A percentile compares a stretch with the other conserved stretches of the same genome.
Evolutionary conservation across 1,140 invertebrate genomes (phyloP).

Genomic region (Bombus balteatus): DNA sequence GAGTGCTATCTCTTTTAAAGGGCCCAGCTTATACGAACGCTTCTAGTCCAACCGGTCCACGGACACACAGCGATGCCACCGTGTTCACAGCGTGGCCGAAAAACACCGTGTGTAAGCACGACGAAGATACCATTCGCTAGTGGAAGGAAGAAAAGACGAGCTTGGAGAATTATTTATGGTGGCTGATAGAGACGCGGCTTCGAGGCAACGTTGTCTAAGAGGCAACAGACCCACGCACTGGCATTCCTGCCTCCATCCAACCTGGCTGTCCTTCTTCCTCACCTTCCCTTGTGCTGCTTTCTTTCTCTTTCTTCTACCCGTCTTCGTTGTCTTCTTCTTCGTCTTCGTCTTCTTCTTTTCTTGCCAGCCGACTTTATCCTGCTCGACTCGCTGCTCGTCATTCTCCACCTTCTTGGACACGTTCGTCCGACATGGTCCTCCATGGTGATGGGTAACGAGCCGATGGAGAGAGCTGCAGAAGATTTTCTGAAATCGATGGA

Average conservation of each 20-base stretch:
- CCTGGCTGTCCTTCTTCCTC: slow-evolving; percentile 53
- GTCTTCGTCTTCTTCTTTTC: slow-evolving; percentile 58
- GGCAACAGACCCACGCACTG: slow-evolving; percentile 78
- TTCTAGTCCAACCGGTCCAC: slow-evolving; percentile 73
- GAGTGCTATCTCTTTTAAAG: slow-evolving; percentile 70
- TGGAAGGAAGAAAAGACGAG: slow-evolving; percentile 41
- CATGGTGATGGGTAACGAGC: slow-evolving; percentile 8
- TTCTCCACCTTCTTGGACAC: slow-evolving; percentile 58
- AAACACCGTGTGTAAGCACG: slow-evolving; percentile 49
- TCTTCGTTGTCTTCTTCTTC: slow-evolving; percentile 56
- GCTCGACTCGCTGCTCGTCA: slow-evolving; percentile 57
- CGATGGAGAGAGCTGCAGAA: not conserved
- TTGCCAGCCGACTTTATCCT: slow-evolving; percentile 59
- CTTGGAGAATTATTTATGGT: slow-evolving; percentile 81
- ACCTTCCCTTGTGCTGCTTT: slow-evolving; percentile 54
- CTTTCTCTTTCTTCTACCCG: slow-evolving; percentile 30
- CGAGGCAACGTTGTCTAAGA: slow-evolving; percentile 80
- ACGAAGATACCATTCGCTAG: slow-evolving; percentile 16
- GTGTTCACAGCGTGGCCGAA: slow-evolving; percentile 65
- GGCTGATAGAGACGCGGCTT: slow-evolving; percentile 82
- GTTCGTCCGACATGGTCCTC: slow-evolving; percentile 25
- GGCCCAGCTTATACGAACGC: slow-evolving; percentile 55
- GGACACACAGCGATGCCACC: slow-evolving; percentile 52
- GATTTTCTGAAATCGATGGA: slow-evolving; percentile 30
- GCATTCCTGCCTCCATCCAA: slow-evolving; percentile 73